These are phyloP conservation scores for Amblyopsis hoosieri DNA, from an alignment of 2,797 vertebrate genomes.

Conservation along the genomic window DNA sequence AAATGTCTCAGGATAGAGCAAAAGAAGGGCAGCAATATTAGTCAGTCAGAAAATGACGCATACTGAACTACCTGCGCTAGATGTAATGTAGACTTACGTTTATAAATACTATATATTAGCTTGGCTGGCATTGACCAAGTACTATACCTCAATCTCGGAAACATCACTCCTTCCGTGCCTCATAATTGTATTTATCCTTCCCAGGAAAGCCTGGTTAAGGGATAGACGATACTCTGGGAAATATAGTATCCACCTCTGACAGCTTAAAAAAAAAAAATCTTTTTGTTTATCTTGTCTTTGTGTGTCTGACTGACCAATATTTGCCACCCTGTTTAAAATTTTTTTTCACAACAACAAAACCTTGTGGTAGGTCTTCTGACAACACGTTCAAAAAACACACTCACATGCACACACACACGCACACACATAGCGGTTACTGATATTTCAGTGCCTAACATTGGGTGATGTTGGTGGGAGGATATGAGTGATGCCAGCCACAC, in stretches of 20 bases:
- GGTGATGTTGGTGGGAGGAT: conserved; percentile 7
- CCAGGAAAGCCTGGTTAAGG: conserved; percentile 65
- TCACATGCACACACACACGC: background rate
- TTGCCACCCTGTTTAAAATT: conserved; percentile 69
- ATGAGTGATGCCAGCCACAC: conserved; percentile 1
- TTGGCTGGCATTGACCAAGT: conserved; percentile 56
- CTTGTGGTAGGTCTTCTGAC: conserved; percentile 21
- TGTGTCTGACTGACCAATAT: conserved; percentile 79
- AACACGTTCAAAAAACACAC: conserved; percentile 24
- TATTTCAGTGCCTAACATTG: background rate
- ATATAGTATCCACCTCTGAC: conserved; percentile 52
- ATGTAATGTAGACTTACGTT: conserved; percentile 45
- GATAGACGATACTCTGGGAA: conserved; percentile 76
- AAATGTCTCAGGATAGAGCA: conserved; percentile 78
- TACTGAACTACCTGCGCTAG: conserved; percentile 74
- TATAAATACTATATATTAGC: conserved; percentile 48
- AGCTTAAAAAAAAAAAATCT: conserved; percentile 7
- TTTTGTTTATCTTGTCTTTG: conserved; percentile 46
- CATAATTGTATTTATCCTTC: conserved; percentile 59
- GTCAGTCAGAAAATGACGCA: conserved; percentile 72
- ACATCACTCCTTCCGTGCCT: conserved; percentile 74
- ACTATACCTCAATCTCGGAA: conserved; percentile 79
- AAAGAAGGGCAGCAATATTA: conserved; percentile 71
- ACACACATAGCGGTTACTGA: conserved; percentile 6
- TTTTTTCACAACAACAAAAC: conserved; percentile 53